Base-by-base conservation (phyloP, 2,113 vertebrate species). In the Nettapus auritus region DNA sequence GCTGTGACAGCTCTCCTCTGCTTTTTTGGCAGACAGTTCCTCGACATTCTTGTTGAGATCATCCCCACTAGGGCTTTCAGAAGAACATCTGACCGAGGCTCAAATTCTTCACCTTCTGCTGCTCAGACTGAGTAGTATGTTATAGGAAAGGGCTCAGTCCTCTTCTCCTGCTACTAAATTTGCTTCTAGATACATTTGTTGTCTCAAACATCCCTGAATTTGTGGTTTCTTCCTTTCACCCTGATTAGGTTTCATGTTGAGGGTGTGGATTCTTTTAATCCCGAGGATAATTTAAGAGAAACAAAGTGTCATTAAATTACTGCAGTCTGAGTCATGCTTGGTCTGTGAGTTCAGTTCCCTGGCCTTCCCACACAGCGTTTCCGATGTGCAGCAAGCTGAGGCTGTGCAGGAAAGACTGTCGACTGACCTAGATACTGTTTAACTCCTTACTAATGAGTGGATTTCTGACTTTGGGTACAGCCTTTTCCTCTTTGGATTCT, bases 401-500 rank as follows among this genome's bases (percentile, higher is more conserved):
- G 86, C 63, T 86, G 81, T 88, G 85, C 90, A 95, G 93, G 87
- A 96, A 96, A 70, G 88, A 57, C 87, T 90, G 82, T 28, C 64
- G 88, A 79, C 67, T 97, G 97, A 95, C 96, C 94, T 96, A 97
- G 83, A 94, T 95, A 93, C 69, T 64, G 14, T 71, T 90, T 95
- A 96, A 95, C 95, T 90, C 89, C 76, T 94, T 53, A 22, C 40
- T 82, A 53, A 25, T 48, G 22, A 16, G 5, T 52, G 68, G 5
- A 55, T 95, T 53, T 83, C 52, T 95, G 83, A 22, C 28, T 2
- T 1, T 46, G 42, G 16, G 3, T 81, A 5, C 29, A 83, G 23
- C 62, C 52, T 5, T 87, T 83, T 6, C 36, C 20, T 46, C 36
- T 67, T 59, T 46, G 26, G 20, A 17, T 81, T 78, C 33, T 56